Evolutionary conservation across 2,888 invertebrate species (phyloP).

Genomic region (Pristionchus maxplancki): DNA sequence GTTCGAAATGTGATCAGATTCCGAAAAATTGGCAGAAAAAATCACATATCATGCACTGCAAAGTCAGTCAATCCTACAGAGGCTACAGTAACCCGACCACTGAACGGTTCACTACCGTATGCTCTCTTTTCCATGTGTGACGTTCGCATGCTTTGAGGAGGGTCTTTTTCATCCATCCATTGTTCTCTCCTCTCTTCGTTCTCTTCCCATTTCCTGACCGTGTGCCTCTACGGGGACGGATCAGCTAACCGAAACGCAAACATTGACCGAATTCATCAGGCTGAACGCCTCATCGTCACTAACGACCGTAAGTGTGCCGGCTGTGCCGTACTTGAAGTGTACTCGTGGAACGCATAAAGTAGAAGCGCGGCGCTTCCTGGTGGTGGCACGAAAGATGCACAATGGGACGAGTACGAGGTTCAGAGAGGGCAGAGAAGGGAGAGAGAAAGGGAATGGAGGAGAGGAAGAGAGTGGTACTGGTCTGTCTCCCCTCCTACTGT

Average conservation of each 20-base stretch:
- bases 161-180: background rate
- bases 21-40: too few species aligned
- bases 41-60: too few species aligned
- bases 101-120: background rate
- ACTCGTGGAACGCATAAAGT: background rate
- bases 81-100: background rate
- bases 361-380: constrained; percentile 10
- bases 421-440: background rate
- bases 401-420: background rate
- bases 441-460: constrained; percentile 8
- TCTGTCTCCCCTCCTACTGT: constrained; percentile 12
- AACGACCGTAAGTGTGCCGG: background rate
- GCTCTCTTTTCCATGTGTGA: background rate
- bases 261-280: constrained; percentile 25
- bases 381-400: constrained; percentile 11
- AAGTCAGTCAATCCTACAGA: too few species aligned
- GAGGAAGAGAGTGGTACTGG: constrained; percentile 9
- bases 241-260: constrained; percentile 27
- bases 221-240: too few species aligned
- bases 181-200: background rate
- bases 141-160: background rate
- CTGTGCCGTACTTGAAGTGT: background rate
- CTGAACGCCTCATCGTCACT: constrained; percentile 11
- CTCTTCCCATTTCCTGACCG: constrained; percentile 45
- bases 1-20: background rate